Conservation (phyloP, 2,113 vertebrate species). For the Fregetta grallaria region DNA sequence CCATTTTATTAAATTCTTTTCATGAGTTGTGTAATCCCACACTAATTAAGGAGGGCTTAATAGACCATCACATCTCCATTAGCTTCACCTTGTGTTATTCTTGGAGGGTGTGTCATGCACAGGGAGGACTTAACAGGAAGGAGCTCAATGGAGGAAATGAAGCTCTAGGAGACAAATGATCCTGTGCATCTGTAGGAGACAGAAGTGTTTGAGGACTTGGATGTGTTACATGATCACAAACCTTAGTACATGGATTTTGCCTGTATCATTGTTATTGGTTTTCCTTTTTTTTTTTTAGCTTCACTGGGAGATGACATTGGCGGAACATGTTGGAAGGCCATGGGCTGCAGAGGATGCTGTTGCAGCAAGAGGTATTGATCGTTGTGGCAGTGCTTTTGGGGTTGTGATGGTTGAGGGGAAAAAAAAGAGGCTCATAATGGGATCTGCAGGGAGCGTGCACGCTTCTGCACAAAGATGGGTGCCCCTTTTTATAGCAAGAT, state of each 20-base stretch:
- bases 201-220: neutral
- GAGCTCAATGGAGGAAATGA: neutral
- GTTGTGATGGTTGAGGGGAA: neutral
- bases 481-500: neutral
- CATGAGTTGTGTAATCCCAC: neutral
- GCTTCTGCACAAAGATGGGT: neutral
- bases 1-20: neutral
- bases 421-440: neutral
- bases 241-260: neutral
- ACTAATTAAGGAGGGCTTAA: neutral
- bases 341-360: neutral
- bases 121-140: neutral
- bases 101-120: neutral
- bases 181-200: neutral
- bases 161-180: neutral
- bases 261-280: neutral
- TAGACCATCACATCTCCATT: neutral
- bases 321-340: neutral
- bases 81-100: neutral
- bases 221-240: neutral
- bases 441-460: neutral
- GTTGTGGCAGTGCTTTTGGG: neutral
- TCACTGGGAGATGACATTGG: neutral
- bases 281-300: neutral
- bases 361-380: neutral